Percentiles rank a stretch among this genome's conserved stretches.
Evolutionary conservation across 2,797 vertebrate species (phyloP).

Genomic region (Synaphobranchus kaupii): DNA sequence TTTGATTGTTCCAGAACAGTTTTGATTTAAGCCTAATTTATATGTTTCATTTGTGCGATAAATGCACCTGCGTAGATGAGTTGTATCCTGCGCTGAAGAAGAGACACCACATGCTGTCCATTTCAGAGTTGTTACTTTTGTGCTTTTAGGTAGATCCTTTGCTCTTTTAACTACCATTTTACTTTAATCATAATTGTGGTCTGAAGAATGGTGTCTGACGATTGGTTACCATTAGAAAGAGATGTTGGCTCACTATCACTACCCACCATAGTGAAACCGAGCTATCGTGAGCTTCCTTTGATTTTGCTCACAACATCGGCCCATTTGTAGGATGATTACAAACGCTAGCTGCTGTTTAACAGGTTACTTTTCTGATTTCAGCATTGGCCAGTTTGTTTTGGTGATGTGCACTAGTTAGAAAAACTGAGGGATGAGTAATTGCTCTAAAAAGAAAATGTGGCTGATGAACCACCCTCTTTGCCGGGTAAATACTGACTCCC

Average conservation of each 20-base stretch:
- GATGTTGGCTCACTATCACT: background rate
- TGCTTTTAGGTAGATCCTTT: background rate
- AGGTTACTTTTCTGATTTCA: background rate
- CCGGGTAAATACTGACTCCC: background rate
- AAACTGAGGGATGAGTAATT: background rate
- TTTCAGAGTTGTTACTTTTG: background rate
- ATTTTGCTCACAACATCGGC: background rate
- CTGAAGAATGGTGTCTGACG: background rate
- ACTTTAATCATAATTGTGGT: background rate
- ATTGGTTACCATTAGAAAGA: background rate
- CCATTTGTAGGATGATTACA: background rate
- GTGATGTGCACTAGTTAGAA: background rate
- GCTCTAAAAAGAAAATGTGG: background rate
- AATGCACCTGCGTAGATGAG: background rate
- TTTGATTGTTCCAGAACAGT: background rate
- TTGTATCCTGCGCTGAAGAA: background rate
- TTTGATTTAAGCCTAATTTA: background rate
- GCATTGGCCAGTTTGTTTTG: background rate
- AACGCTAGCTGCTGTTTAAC: background rate
- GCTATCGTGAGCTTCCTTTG: background rate
- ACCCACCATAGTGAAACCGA: background rate
- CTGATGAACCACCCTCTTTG: background rate
- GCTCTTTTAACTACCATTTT: background rate
- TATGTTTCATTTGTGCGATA: background rate
- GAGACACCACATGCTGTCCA: background rate